Evolutionary conservation across 2,888 invertebrate genomes (phyloP).

Genomic region (Dermolepida albohirtum): DNA sequence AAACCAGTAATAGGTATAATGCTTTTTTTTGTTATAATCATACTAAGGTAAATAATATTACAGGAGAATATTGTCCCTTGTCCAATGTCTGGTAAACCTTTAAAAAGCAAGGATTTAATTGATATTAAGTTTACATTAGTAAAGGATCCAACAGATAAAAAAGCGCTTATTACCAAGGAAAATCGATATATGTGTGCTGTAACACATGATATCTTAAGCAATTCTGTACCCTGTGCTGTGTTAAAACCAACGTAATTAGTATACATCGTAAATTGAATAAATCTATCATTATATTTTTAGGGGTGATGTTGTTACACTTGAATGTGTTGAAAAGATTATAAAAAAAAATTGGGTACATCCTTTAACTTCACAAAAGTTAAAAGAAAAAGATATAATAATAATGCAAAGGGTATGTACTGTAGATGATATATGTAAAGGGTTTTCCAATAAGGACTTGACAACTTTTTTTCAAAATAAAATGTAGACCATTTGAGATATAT

Average conservation of each 20-base stretch:
- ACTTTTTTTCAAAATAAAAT: too few species aligned
- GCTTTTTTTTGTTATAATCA: not conserved
- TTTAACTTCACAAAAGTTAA: conserved; percentile 83
- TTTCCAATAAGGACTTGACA: too few species aligned
- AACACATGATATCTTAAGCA: conserved; percentile 94
- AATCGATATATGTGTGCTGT: conserved; percentile 98
- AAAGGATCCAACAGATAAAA: conserved; percentile 88
- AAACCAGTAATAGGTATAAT: conserved; percentile 74
- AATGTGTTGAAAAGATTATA: conserved; percentile 95
- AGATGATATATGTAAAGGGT: too few species aligned
- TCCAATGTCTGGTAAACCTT: conserved; percentile 85
- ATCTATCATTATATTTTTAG: conserved; percentile 67
- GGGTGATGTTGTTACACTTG: conserved; percentile 95
- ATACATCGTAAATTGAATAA: not conserved
- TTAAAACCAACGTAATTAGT: conserved; percentile 84
- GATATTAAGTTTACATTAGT: conserved; percentile 93
- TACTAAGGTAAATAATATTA: conserved; percentile 21
- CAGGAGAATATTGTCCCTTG: conserved; percentile 81
- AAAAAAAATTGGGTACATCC: conserved; percentile 98
- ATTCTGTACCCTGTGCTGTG: conserved; percentile 94
- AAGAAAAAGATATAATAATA: conserved; percentile 91
- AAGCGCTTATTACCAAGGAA: conserved; percentile 87
- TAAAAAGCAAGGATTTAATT: conserved; percentile 93
- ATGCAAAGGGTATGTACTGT: conserved; percentile 80
- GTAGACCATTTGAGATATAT: too few species aligned